Evolutionary conservation across 2,888 invertebrate species (phyloP).

Genomic region (Drosophila limbata): DNA sequence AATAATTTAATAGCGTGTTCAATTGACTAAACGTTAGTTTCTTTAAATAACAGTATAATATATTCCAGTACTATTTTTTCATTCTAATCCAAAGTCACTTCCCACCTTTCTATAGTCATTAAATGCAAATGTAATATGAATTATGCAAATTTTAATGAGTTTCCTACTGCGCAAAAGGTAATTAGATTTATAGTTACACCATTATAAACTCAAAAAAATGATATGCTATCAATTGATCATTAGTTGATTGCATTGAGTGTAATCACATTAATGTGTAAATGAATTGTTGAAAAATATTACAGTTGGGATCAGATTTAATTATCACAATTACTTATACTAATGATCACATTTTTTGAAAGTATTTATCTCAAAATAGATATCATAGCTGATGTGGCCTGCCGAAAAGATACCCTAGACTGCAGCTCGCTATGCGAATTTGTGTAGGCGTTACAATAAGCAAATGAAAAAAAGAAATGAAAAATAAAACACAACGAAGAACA

Average conservation of each 20-base stretch:
- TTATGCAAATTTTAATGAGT: constrained; percentile 18
- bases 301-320: background rate
- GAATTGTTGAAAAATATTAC: background rate
- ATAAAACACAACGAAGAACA: constrained; percentile 5
- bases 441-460: constrained; percentile 40
- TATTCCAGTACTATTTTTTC: background rate
- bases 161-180: constrained; percentile 7
- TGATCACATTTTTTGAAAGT: no score
- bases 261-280: background rate
- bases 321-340: background rate
- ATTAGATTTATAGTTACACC: constrained; percentile 2
- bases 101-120: background rate
- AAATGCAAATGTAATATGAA: background rate
- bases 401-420: background rate
- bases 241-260: background rate
- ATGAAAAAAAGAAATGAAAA: constrained; percentile 4
- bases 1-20: background rate
- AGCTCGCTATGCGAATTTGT: constrained; percentile 4
- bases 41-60: background rate
- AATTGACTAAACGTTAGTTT: background rate
- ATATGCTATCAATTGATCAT: no score
- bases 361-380: background rate
- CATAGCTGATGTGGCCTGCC: constrained; percentile 14
- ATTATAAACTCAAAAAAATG: background rate
- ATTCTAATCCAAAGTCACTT: background rate